Conservation (phyloP, 2,113 vertebrate genomes). For the Nettapus auritus region DNA sequence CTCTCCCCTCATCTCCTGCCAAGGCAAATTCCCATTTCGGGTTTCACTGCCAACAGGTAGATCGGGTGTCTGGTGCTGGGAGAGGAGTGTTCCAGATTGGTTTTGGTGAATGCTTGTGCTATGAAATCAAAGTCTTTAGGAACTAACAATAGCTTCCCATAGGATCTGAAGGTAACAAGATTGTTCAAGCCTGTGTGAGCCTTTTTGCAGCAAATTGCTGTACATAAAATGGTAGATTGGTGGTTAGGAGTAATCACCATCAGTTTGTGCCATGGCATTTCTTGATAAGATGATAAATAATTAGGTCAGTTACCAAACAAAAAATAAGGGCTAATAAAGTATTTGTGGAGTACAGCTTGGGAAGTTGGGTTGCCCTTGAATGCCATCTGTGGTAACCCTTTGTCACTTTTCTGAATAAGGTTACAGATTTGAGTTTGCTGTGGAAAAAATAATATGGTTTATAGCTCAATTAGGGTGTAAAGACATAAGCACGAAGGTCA, state of each 20-base stretch:
- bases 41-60: background rate
- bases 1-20: background rate
- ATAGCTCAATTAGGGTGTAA: background rate
- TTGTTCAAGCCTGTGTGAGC: background rate
- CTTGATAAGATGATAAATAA: background rate
- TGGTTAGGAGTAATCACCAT: background rate
- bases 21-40: background rate
- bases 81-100: rapidly evolving
- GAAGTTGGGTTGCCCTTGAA: background rate
- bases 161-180: background rate
- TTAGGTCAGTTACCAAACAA: background rate
- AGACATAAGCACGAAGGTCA: background rate
- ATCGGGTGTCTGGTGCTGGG: background rate
- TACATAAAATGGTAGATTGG: background rate
- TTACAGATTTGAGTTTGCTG: background rate
- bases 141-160: background rate
- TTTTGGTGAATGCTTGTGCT: background rate
- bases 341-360: background rate
- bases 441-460: background rate
- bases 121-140: background rate
- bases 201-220: background rate
- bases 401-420: background rate
- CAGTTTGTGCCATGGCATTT: background rate
- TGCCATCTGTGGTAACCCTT: background rate
- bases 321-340: background rate